Evolutionary conservation across 1,140 invertebrate species (phyloP).

Genomic region (Nasonia vitripennis): DNA sequence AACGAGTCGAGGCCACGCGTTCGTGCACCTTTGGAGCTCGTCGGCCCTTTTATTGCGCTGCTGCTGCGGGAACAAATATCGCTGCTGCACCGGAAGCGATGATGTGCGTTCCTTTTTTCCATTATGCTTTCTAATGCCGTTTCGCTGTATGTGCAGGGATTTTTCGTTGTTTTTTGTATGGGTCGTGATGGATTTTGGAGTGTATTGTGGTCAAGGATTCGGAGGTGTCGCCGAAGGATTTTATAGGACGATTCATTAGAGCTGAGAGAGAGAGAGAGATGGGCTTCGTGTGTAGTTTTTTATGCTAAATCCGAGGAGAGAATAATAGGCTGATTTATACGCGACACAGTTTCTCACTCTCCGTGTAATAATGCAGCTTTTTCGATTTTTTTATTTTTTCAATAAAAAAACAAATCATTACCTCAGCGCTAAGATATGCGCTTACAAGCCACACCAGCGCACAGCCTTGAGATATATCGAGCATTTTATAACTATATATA

Average conservation of each 20-base stretch:
- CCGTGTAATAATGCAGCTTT: too few relatives aligned
- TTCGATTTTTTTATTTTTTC: too few relatives aligned
- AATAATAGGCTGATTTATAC: conserved; percentile 11
- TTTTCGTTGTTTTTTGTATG: not conserved
- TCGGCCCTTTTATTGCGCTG: conserved; percentile 8
- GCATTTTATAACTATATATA: not conserved
- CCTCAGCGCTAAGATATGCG: not conserved
- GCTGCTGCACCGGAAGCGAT: not conserved
- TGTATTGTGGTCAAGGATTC: conserved; percentile 37
- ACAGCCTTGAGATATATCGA: not conserved
- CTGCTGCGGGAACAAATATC: not conserved
- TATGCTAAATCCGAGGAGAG: not conserved
- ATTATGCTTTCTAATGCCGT: conserved; percentile 25
- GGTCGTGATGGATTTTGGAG: not conserved
- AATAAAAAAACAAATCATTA: not conserved
- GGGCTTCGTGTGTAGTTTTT: not conserved
- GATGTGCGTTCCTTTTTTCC: not conserved
- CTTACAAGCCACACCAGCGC: not conserved
- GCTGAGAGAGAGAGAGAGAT: too few relatives aligned
- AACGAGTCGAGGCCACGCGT: not conserved
- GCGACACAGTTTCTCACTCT: not conserved
- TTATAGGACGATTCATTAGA: not conserved
- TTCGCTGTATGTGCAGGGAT: conserved; percentile 2
- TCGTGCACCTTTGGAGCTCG: not conserved
- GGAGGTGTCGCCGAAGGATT: conserved; percentile 1